Base-by-base conservation (phyloP, 2,888 invertebrate genomes). In the Nephrocerus scutellatus region DNA sequence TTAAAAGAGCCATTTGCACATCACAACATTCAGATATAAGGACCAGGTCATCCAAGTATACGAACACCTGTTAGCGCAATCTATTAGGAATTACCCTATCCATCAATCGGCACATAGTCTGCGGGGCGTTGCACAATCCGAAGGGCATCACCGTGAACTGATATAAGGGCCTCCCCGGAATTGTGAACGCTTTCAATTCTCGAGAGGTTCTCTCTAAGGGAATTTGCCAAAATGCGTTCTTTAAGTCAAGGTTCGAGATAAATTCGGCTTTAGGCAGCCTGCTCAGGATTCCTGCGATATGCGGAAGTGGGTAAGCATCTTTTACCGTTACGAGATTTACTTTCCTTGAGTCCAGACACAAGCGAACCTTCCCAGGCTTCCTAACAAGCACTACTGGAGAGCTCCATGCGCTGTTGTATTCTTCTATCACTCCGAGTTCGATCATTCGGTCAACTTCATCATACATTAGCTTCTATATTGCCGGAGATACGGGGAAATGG, bases 391-490 rank as follows among this genome's bases (percentile, higher is more conserved):
- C 46, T 1, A 56, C 48, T 2, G 56, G 55, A 9, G 50, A 54
- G 5, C 50, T 47, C 57, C 57, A 57, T 2, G 49, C 38, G 16
- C 59, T 57, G 5, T 38, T 44, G 7, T 30, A 34, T 2, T 1
- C 45, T 25, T 59, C 56, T 4, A 62, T 50, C 0, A 62, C 46
- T 5, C 47, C 53, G 1, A 48, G 29, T 3, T 30, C 29, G 5
- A 60, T 29, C 58, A 61, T 61, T 2, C 50, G 26, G 18, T 41
- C 36, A 2, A 60, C 46, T 40, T 59, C 57, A 8, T 22, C 33
- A 20, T 44, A 43, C 16, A 48, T 31, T 12, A 36, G 28, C 14
- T 28, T 31, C 18, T 50, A 43, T 1, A 43, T 28, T 7, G 37
- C 35, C 2, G 50, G 44, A 9, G 40, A 46, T 1, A 45, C 42